phyloP scores from a whole-genome alignment of 2,888 invertebrate species.

The Mamestra brassicae region DNA sequence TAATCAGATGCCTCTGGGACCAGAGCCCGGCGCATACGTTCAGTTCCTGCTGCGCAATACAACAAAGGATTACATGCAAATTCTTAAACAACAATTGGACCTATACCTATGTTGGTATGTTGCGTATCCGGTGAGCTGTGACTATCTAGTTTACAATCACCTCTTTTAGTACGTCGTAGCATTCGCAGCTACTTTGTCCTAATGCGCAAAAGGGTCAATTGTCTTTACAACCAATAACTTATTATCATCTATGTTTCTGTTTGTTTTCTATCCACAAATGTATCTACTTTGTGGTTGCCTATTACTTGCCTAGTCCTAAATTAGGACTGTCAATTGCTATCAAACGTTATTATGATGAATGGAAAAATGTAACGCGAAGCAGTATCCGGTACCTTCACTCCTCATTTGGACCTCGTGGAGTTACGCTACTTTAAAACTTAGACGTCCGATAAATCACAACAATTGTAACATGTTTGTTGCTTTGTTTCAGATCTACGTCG shows the following conservation, averaged over 20 bases:
- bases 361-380: background rate
- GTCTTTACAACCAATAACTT: background rate
- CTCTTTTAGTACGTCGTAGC: constrained; percentile 1
- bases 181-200: background rate
- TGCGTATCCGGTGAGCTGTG: constrained; percentile 25
- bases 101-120: constrained; percentile 10
- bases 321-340: constrained; percentile 18
- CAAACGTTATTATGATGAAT: constrained; percentile 33
- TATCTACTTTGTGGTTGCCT: background rate
- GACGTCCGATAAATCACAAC: background rate
- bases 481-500: constrained; percentile 60
- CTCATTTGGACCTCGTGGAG: constrained; percentile 14
- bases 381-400: constrained; percentile 29
- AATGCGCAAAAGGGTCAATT: background rate
- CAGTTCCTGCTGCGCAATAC: constrained; percentile 44
- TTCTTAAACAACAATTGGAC: constrained; percentile 42
- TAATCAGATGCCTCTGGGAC: constrained; percentile 71
- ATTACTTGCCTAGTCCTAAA: background rate
- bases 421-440: constrained; percentile 10
- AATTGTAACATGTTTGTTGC: constrained; percentile 24
- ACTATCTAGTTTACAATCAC: constrained; percentile 13
- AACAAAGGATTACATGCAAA: constrained; percentile 42
- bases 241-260: background rate
- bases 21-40: constrained; percentile 30
- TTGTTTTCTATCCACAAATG: background rate